Base-by-base conservation (phyloP, 2,797 vertebrate species). In the Astyanax mexicanus region DNA sequence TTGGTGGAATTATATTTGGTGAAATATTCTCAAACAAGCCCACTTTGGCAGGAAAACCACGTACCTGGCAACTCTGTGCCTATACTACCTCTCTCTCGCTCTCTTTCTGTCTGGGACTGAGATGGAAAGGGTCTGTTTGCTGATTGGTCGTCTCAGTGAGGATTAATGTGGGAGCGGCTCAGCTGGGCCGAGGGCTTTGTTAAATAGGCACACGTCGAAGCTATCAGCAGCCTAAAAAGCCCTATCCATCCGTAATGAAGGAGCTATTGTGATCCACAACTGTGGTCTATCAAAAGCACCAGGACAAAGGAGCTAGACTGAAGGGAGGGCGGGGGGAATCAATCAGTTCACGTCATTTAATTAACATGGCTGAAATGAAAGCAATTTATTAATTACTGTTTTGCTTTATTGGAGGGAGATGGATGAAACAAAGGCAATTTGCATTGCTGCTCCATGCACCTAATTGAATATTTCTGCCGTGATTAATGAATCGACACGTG, bases 151-250 rank as follows among this genome's bases (percentile, higher is more conserved):
- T 74, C 37, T 44, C 49, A 4, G 42, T 57, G 61, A 72, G 76
- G 73, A 81, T 81, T 77, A 79, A 81, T 77, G 79, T 84, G 73
- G 38, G 57, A 83, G 71, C 44, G 58, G 74, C 69, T 79, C 79
- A 81, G 81, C 79, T 82, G 81, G 75, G 52, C 42, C 60, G 11
- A 44, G 57, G 61, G 42, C 57, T 52, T 71, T 55, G 35, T 70
- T 78, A 74, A 82, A 78, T 64, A 82, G 75, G 73, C 67, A 84
- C 65, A 69, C 66, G 82, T 78, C 73, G 82, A 77, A 83, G 76
- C 76, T 69, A 81, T 81, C 79, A 75, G 67, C 57, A 57, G 32
- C 42, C 47, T 74, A 64, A 79, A 75, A 79, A 78, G 49, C 72
- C 47, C 60, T 25, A 35, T 76, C 72, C 72, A 32, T 66, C 61